Evolutionary conservation across 30 jellyfish, hydroid and myxozoan species (phyloP).

Genomic region (Aurelia sp.): DNA sequence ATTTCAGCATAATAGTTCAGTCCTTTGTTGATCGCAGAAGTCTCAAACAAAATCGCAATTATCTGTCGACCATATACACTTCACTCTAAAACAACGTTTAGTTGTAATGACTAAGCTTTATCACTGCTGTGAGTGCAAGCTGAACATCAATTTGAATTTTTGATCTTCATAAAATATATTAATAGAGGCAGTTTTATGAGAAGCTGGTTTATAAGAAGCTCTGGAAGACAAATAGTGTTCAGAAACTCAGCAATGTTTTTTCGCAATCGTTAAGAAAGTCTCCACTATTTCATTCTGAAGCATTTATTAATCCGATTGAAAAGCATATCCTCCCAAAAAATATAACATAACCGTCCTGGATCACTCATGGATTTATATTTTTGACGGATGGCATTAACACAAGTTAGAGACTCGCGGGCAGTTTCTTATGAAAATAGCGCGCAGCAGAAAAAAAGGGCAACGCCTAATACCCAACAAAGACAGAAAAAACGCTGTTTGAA

Average conservation of each 20-base stretch:
- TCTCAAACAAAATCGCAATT: constrained; percentile 39
- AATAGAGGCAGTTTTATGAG: constrained; percentile 30
- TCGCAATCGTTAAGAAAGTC: constrained; percentile 39
- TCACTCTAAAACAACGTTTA: constrained; percentile 48
- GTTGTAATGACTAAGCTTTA: constrained; percentile 24
- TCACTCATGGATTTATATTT: constrained; percentile 5
- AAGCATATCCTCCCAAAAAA: constrained; percentile 39
- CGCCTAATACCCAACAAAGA: constrained; percentile 8
- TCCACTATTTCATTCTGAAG: constrained; percentile 46
- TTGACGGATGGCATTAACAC: constrained; percentile 1
- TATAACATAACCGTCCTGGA: background rate
- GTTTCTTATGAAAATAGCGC: constrained; percentile 23
- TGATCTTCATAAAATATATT: constrained; percentile 32
- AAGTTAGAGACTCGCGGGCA: constrained; percentile 42
- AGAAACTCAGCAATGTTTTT: constrained; percentile 40
- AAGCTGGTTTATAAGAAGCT: constrained; percentile 44
- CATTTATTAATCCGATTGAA: constrained; percentile 10
- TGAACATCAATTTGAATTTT: constrained; percentile 25
- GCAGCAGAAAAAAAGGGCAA: constrained; percentile 50
- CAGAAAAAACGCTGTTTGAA: constrained; percentile 36
- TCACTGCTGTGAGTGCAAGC: constrained; percentile 45
- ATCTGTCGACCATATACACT: constrained; percentile 49
- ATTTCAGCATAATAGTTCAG: constrained; percentile 47
- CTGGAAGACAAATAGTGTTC: constrained; percentile 46
- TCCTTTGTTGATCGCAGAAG: constrained; percentile 5